These are phyloP conservation scores for Acleris sparsana DNA, from an alignment of 2,888 invertebrate genomes.

Conservation along the genomic window DNA sequence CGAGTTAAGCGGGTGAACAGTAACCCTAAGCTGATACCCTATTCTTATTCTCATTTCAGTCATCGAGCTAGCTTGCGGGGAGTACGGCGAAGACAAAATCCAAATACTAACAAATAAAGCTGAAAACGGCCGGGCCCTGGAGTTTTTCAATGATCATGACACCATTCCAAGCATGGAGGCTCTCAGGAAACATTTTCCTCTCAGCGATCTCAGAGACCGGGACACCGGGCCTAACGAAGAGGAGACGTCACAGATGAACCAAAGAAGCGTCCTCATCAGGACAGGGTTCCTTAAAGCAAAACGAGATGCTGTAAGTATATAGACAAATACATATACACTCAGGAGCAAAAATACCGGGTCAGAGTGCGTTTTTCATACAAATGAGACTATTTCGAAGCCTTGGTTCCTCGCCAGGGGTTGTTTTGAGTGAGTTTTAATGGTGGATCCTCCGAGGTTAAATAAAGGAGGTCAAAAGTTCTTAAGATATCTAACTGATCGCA, in stretches of 20 bases:
- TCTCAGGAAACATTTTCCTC: constrained; percentile 82
- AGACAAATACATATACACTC: no score
- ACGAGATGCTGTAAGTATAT: constrained; percentile 85
- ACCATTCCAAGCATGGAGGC: constrained; percentile 82
- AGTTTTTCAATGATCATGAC: constrained; percentile 87
- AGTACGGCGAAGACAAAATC: constrained; percentile 93
- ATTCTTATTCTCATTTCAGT: constrained; percentile 88
- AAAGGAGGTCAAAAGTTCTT: no score
- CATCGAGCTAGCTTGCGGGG: constrained; percentile 96
- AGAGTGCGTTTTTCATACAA: no score
- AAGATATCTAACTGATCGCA: no score
- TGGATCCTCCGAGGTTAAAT: no score
- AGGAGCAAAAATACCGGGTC: no score
- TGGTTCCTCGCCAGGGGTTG: no score
- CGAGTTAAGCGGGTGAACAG: no score
- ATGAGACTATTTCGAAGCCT: no score
- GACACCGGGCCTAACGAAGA: constrained; percentile 78
- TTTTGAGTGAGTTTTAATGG: no score
- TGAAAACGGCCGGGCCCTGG: constrained; percentile 87
- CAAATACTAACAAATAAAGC: constrained; percentile 85
- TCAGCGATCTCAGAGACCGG: constrained; percentile 72
- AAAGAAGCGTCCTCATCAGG: constrained; percentile 87
- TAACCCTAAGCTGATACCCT: no score
- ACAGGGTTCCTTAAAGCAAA: constrained; percentile 89
- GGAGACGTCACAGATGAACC: constrained; percentile 88